Evolutionary conservation across 1,140 invertebrate genomes (phyloP), one percentile per base, ranked within the genome.

Genomic region (Polyergus mexicanus): DNA sequence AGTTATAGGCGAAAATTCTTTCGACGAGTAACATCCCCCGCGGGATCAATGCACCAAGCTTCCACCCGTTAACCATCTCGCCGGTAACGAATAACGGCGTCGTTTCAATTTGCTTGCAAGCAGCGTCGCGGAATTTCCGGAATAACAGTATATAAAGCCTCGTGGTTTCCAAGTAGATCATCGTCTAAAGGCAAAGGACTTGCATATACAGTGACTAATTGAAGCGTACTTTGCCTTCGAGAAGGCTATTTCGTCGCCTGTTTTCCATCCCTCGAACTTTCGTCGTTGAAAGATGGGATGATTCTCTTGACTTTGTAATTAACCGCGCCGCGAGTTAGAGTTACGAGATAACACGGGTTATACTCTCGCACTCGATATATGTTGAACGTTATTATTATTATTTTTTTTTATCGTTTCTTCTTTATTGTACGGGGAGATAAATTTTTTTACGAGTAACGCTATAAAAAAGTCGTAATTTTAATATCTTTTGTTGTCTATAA

Each of bases 71-170:
- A 86, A 83, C 76, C 51, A 19, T 66, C 47, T 54, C 44, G n/a
- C n/a, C n/a, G 60, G 78, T 86, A 65, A 78, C 58, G 88, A 89
- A 86, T 88, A 89, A 83, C 87, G 77, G 76, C 72, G 87, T 89
- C 85, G 88, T 89, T 89, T 89, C 87, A 89, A 89, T 89, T 89
- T 86, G 80, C 71, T 63, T 76, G 87, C 72, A 81, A 86, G 75
- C 84, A 74, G 71, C 76, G 51, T 74, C 75, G 74, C 66, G 65
- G 54, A 86, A 86, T 72, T 74, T 74, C 44, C 51, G 47, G 72
- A 88, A 72, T 58, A 76, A 77, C 65, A 66, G 51, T 68, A 32
- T 32, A 86, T 35, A 86, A 78, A 88, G 62, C 76, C 47, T 38
- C 32, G 32, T 63, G 88, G 71, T 62, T 89, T 62, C 78, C 84